Evolutionary conservation across 2,797 vertebrate genomes (phyloP), one percentile per base, ranked within the genome.

Genomic region (Serranus cabrilla): DNA sequence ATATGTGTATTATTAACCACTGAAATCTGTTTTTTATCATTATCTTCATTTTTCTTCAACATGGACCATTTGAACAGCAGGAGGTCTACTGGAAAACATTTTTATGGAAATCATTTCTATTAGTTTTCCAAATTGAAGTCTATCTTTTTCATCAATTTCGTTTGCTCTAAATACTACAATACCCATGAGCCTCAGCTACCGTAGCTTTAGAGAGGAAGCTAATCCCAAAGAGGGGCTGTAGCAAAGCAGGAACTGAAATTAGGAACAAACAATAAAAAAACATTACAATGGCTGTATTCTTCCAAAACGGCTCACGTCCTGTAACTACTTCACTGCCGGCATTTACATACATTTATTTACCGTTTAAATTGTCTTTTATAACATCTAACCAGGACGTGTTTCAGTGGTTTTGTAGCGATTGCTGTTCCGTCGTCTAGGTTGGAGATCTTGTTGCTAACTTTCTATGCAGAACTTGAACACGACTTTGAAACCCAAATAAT

Each of bases 171-270:
- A 55, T 6, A 21, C 43, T 62, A 23, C 11, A 4, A 50, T 12
- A 63, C 47, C 40, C 46, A 46, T 20, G 27, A 59, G 27, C 18
- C 68, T 71, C 20, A 23, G 20, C 21, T 54, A n/a, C 39, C 13
- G 50, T 37, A 23, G 23, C 58, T 17, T 18, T n/a, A 9, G 46
- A 51, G 59, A 20, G 37, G 23, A 45, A 55, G 42, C 7, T 18
- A 12, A 21, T 27, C 17, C 1, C 39, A 61, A 4, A 13, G 7
- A 31, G 14, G 58, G 34, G 31, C 12, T 45, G 51, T 11, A 31
- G 21, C 0, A 46, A 31, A 46, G 18, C 5, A 45, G 2, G 16
- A 73, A 42, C 49, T 18, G 49, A 45, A 10, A 57, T 12, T 3
- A 46, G 54, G 46, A 58, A 37, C 27, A 47, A 59, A 57, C n/a